Percentiles rank a stretch among this genome's conserved stretches.
phyloP scores from a whole-genome alignment of 2,888 invertebrate species.

The Electrophaes corylata region DNA sequence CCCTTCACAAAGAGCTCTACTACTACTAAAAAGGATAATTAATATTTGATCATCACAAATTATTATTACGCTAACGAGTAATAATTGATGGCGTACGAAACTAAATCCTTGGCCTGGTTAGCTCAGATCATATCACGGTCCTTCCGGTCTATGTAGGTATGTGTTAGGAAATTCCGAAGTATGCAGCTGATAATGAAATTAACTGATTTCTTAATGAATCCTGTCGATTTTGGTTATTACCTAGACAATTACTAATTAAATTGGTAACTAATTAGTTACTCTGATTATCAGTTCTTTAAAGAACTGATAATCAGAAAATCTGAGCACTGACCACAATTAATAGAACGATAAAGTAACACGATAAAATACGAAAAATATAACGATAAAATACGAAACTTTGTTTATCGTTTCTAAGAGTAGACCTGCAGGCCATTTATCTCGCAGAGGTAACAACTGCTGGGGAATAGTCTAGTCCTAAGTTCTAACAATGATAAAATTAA shows the following conservation, averaged over 20 bases:
- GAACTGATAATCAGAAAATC: not conserved
- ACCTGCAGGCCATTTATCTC: too few relatives aligned
- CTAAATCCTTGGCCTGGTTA: constrained; percentile 50
- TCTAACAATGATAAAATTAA: too few relatives aligned
- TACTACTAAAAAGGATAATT: too few relatives aligned
- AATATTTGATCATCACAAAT: constrained; percentile 15
- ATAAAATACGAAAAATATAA: too few relatives aligned
- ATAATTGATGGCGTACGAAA: constrained; percentile 33
- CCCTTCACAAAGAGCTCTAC: too few relatives aligned
- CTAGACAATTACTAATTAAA: not conserved
- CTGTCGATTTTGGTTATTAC: constrained; percentile 1
- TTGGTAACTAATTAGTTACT: not conserved
- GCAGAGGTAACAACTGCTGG: too few relatives aligned
- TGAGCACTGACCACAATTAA: not conserved
- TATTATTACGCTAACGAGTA: constrained; percentile 16
- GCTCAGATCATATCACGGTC: constrained; percentile 44
- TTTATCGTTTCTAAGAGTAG: too few relatives aligned
- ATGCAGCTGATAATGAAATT: constrained; percentile 16
- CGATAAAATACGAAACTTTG: too few relatives aligned
- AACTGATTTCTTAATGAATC: constrained; percentile 17
- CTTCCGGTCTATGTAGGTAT: constrained; percentile 45
- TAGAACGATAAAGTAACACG: too few relatives aligned
- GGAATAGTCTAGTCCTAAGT: too few relatives aligned
- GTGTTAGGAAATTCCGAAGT: constrained; percentile 27
- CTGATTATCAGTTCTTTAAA: too few relatives aligned